phyloP scores from a whole-genome alignment of 2,888 invertebrate species.

The Temnothorax ravouxi region DNA sequence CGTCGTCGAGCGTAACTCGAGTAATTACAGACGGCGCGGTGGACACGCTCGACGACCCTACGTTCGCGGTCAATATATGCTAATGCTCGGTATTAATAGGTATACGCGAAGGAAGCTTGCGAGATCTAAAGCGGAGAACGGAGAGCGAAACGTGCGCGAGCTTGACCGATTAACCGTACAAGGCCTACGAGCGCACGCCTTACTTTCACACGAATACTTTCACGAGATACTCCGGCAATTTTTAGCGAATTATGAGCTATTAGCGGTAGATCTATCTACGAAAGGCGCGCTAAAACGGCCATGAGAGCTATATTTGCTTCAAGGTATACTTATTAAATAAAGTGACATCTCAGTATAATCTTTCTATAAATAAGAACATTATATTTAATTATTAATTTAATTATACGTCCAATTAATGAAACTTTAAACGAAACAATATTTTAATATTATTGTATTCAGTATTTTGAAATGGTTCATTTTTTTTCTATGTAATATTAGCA shows the following conservation, averaged over 20 bases:
- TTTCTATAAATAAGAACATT: background rate
- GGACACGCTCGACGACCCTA: slow-evolving; percentile 69
- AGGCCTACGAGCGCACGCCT: background rate
- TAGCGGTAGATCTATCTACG: background rate
- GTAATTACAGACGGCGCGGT: slow-evolving; percentile 80
- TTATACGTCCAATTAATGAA: background rate
- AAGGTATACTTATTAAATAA: background rate
- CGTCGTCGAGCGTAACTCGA: slow-evolving; percentile 78
- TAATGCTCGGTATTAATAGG: slow-evolving; percentile 72
- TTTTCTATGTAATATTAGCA: background rate
- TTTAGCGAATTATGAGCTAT: slow-evolving; percentile 21
- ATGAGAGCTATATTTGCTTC: background rate
- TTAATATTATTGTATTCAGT: background rate
- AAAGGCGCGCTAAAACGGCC: background rate
- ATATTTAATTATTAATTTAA: background rate
- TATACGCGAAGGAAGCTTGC: slow-evolving; percentile 36
- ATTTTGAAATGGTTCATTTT: background rate
- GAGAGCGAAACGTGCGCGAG: slow-evolving; percentile 58
- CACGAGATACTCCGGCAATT: background rate
- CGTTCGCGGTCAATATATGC: slow-evolving; percentile 75
- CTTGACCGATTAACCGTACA: slow-evolving; percentile 59
- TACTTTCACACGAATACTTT: slow-evolving; percentile 21
- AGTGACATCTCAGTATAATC: background rate
- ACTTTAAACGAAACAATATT: background rate
- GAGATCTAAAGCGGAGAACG: slow-evolving; percentile 46